A percentile compares a stretch with the other conserved stretches of the same genome.
Conservation (phyloP, 2,113 vertebrate species). For the Atractosteus spatula region DNA sequence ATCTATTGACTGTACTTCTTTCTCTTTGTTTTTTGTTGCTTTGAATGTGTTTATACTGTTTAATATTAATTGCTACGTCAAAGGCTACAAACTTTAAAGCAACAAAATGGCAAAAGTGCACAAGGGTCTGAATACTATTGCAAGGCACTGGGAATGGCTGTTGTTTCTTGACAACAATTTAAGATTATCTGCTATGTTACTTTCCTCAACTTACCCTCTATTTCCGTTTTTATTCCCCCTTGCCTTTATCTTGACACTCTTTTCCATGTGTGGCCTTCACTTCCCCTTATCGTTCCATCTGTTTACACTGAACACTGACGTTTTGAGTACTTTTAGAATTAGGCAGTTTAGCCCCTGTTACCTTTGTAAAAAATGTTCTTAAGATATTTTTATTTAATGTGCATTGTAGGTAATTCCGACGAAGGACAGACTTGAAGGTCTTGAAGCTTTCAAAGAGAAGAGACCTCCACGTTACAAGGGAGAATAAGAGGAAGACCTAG, state of each 20-base stretch:
- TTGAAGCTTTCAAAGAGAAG: slow-evolving; percentile 95
- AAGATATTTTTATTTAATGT: neutral
- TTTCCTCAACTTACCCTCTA: neutral
- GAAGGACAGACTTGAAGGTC: slow-evolving; percentile 92
- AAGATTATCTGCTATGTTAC: neutral
- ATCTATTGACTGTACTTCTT: too few species aligned
- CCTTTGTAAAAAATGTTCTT: too few species aligned
- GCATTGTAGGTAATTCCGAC: slow-evolving; percentile 87
- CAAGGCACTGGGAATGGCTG: too few species aligned
- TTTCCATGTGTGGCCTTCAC: neutral
- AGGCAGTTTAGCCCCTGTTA: neutral
- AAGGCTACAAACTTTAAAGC: too few species aligned
- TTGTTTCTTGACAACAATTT: too few species aligned
- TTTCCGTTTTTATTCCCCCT: neutral
- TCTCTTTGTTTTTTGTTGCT: too few species aligned
- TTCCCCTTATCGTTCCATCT: neutral
- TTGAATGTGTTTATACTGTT: too few species aligned
- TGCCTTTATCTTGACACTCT: neutral
- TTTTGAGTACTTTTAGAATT: neutral
- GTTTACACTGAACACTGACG: neutral
- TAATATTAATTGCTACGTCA: too few species aligned
- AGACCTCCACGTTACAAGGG: slow-evolving; percentile 85
- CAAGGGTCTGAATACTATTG: too few species aligned
- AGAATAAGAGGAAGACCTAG: slow-evolving; percentile 62
- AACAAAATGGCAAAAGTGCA: too few species aligned